Conservation (phyloP, 2,888 invertebrate species). For the Papilio elwesi region DNA sequence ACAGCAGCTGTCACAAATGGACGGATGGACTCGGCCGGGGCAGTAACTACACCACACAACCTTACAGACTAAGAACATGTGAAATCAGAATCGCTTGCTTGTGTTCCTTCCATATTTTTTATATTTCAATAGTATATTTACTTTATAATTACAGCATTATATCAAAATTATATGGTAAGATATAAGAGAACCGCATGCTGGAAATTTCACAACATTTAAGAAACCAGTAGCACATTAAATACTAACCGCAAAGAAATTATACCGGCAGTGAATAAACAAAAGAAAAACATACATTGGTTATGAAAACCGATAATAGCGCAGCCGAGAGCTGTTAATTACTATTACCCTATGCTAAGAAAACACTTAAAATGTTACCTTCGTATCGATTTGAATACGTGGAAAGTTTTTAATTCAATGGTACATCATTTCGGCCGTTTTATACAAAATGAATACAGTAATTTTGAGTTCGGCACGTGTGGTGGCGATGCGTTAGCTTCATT, state of each 20-base stretch:
- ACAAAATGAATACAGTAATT: constrained; percentile 67
- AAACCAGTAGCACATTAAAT: constrained; percentile 37
- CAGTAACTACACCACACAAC: no score
- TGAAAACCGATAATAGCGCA: constrained; percentile 66
- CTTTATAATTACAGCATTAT: constrained; percentile 5
- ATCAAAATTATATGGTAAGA: constrained; percentile 26
- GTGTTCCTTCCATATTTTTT: no score
- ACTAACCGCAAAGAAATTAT: constrained; percentile 55
- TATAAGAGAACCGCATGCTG: constrained; percentile 27
- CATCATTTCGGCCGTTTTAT: constrained; percentile 64
- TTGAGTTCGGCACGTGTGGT: constrained; percentile 65
- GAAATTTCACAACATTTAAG: constrained; percentile 25
- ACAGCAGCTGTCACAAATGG: no score
- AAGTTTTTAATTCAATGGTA: constrained; percentile 54
- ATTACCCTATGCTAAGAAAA: constrained; percentile 56
- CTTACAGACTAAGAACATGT: no score
- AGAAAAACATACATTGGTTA: constrained; percentile 58
- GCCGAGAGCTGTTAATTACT: constrained; percentile 68
- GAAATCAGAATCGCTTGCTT: no score
- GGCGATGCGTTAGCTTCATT: constrained; percentile 62
- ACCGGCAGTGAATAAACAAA: constrained; percentile 49
- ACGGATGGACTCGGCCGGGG: no score
- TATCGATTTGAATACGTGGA: constrained; percentile 61
- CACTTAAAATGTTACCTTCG: constrained; percentile 54
- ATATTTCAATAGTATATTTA: no score